Evolutionary conservation across 2,797 vertebrate genomes (phyloP).

Genomic region (Macrochelys suwanniensis): DNA sequence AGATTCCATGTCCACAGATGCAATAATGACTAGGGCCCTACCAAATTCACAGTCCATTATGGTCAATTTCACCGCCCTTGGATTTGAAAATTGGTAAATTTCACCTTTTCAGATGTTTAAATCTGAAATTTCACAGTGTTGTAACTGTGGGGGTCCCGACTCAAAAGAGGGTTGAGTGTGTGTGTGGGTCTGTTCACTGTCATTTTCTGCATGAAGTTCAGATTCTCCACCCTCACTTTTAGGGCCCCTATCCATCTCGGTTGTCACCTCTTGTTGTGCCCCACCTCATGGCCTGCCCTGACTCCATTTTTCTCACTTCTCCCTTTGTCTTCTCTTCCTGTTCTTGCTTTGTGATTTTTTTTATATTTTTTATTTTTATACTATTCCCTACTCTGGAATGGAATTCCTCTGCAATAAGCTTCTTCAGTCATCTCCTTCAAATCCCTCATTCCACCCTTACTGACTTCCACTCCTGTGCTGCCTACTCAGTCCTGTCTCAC

Average conservation of each 20-base stretch:
- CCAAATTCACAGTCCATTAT: too few species aligned
- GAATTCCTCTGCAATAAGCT: too few species aligned
- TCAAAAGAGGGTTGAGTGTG: too few species aligned
- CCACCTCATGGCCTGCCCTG: too few species aligned
- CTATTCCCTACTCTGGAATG: neutral
- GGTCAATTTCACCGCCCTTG: too few species aligned
- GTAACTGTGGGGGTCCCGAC: too few species aligned
- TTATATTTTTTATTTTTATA: neutral
- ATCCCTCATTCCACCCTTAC: neutral
- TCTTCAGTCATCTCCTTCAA: too few species aligned
- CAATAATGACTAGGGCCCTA: neutral
- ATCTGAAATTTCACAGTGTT: too few species aligned
- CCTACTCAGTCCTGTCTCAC: neutral
- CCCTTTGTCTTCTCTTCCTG: too few species aligned
- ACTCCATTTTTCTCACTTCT: too few species aligned
- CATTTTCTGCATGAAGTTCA: neutral
- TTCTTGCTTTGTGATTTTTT: neutral
- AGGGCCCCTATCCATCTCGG: neutral
- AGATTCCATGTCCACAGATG: accelerated
- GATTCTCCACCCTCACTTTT: neutral
- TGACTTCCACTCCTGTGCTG: neutral
- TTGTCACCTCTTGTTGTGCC: neutral
- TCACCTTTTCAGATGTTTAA: too few species aligned
- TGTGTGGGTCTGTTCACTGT: neutral
- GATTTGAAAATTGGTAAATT: too few species aligned